Evolutionary conservation across 2,797 vertebrate species (phyloP).

Genomic region (Fratercula arctica): DNA sequence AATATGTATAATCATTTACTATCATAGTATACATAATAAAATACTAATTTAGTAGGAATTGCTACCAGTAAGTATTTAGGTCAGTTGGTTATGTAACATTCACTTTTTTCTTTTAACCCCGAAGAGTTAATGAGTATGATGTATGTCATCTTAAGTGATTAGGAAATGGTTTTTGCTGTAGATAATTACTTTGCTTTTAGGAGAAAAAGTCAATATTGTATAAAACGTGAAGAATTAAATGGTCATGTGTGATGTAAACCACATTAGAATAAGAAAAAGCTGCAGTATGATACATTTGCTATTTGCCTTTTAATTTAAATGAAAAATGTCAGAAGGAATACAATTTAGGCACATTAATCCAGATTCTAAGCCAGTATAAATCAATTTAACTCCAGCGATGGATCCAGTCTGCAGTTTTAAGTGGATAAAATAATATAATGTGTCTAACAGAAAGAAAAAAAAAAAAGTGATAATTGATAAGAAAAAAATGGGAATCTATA

Average conservation of each 20-base stretch:
- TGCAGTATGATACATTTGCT: neutral
- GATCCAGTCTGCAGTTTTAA: neutral
- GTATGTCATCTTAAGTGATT: neutral
- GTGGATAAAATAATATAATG: neutral
- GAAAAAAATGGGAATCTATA: neutral
- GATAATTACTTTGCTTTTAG: neutral
- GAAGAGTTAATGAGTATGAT: neutral
- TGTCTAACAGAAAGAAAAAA: neutral
- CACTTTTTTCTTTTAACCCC: neutral
- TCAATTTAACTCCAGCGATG: neutral
- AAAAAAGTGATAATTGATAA: neutral
- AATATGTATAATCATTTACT: neutral
- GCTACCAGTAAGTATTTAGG: neutral
- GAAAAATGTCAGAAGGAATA: neutral
- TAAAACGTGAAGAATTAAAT: neutral
- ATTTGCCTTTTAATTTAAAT: neutral
- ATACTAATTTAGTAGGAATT: neutral
- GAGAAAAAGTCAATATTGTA: neutral
- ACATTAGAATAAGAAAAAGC: neutral
- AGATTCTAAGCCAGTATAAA: neutral
- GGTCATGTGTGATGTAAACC: neutral
- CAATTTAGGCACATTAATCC: neutral
- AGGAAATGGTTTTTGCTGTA: neutral
- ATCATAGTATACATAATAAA: neutral
- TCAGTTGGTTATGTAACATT: neutral